phyloP scores from a whole-genome alignment of 2,797 vertebrate genomes.

The Kryptolebias ocellatus region DNA sequence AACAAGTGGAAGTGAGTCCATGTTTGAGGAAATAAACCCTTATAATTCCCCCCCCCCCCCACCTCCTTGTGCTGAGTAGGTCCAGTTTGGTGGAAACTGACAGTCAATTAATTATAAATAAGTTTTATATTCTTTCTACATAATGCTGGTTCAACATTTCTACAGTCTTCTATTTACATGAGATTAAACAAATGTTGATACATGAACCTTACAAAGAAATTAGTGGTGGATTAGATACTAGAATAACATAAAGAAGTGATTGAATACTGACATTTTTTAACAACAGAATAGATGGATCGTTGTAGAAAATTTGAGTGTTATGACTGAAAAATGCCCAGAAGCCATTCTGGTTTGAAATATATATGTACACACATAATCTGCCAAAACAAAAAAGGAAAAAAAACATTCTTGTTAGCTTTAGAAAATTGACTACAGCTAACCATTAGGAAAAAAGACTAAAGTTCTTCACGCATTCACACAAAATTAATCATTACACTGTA shows the following conservation, averaged over 20 bases:
- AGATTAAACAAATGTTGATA: constrained; percentile 55
- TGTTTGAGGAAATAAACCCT: constrained; percentile 19
- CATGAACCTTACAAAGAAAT: constrained; percentile 72
- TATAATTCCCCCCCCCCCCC: constrained; percentile 22
- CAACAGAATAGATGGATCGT: constrained; percentile 32
- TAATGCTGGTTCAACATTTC: constrained; percentile 71
- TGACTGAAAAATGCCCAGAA: constrained; percentile 1
- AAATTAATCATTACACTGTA: no score
- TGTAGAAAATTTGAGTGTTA: neutral
- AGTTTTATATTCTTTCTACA: constrained; percentile 80
- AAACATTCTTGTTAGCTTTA: no score
- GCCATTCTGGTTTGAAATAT: neutral
- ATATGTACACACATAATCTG: constrained; percentile 1
- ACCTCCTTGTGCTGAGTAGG: constrained; percentile 21
- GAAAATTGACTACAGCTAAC: no score
- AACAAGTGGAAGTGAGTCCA: constrained; percentile 45
- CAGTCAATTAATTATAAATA: constrained; percentile 73
- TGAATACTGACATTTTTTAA: constrained; percentile 56
- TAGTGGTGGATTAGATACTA: constrained; percentile 70
- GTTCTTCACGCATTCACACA: no score
- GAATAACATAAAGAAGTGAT: constrained; percentile 51
- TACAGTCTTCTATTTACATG: constrained; percentile 81
- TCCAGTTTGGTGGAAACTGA: constrained; percentile 34
- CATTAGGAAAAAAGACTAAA: no score
- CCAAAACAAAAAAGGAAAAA: no score